A percentile compares a stretch with the other conserved stretches of the same genome.
Conservation (phyloP, 2,113 vertebrate genomes). For the Rhineura floridana region DNA sequence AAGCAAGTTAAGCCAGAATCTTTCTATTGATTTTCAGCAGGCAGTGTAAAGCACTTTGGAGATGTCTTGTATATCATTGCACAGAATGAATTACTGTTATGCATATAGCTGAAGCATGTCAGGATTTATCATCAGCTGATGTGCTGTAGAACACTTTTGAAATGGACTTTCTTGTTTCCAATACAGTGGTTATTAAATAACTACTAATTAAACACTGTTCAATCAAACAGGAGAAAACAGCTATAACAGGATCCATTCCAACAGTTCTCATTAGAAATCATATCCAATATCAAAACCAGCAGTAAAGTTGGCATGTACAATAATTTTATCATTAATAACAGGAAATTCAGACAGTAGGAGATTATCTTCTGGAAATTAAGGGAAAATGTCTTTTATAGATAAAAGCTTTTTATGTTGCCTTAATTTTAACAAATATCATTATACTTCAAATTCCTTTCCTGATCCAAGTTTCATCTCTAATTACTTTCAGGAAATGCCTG, state of each 20-base stretch:
- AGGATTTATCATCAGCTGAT: slow-evolving; percentile 46
- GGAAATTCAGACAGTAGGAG: slow-evolving; percentile 33
- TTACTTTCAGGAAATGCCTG: not conserved
- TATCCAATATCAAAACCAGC: slow-evolving; percentile 11
- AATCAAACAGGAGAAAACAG: slow-evolving; percentile 39
- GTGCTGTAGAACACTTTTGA: slow-evolving; percentile 35
- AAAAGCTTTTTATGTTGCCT: slow-evolving; percentile 39
- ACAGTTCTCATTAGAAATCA: slow-evolving; percentile 27
- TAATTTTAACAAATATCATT: slow-evolving; percentile 32
- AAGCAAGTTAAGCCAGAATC: slow-evolving; percentile 42
- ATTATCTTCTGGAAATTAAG: slow-evolving; percentile 39
- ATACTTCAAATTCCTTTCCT: not conserved
- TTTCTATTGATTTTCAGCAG: slow-evolving; percentile 51
- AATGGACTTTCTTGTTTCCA: slow-evolving; percentile 47
- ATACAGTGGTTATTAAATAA: slow-evolving; percentile 44
- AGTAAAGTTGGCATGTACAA: not conserved
- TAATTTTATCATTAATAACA: slow-evolving; percentile 35
- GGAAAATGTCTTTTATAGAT: slow-evolving; percentile 34
- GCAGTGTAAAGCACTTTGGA: slow-evolving; percentile 44
- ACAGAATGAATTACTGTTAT: slow-evolving; percentile 36
- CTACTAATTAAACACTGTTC: slow-evolving; percentile 56
- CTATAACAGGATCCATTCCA: slow-evolving; percentile 19
- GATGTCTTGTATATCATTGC: slow-evolving; percentile 52
- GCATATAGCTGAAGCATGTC: slow-evolving; percentile 22
- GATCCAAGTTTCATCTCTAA: not conserved